These are phyloP conservation scores for Malthinus flaveolus DNA, from an alignment of 2,888 invertebrate species.

Conservation along the genomic window DNA sequence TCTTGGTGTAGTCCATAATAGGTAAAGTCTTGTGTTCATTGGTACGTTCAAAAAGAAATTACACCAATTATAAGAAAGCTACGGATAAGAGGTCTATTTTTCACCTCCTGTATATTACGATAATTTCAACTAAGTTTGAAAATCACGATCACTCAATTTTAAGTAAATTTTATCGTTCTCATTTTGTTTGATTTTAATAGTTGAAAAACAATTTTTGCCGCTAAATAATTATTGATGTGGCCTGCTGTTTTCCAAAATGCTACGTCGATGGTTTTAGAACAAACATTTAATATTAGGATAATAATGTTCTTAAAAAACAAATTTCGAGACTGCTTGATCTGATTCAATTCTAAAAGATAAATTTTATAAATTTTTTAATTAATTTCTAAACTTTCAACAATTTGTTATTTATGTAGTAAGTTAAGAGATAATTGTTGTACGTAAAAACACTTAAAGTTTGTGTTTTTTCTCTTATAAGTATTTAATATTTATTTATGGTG, in stretches of 20 bases:
- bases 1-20: no score
- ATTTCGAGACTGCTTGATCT: conserved; percentile 26
- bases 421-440: conserved; percentile 19
- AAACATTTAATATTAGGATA: conserved; percentile 12
- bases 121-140: no score
- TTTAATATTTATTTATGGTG: conserved; percentile 27
- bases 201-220: no score
- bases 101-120: no score
- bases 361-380: neutral
- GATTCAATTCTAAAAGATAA: neutral
- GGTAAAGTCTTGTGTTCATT: no score
- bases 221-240: conserved; percentile 2
- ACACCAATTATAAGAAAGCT: no score
- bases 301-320: conserved; percentile 13
- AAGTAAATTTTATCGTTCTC: no score
- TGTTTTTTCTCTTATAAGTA: conserved; percentile 21
- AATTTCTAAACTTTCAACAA: neutral
- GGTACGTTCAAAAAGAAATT: no score
- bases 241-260: conserved; percentile 3
- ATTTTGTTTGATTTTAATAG: no score
- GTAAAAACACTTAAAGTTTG: conserved; percentile 20
- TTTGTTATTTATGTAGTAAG: conserved; percentile 10
- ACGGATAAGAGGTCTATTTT: no score
- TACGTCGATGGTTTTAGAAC: conserved; percentile 10
- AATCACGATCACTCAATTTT: no score